Evolutionary conservation across 2,113 vertebrate genomes (phyloP), one percentile per base, ranked within the genome.

Genomic region (Dendropsophus ebraccatus): DNA sequence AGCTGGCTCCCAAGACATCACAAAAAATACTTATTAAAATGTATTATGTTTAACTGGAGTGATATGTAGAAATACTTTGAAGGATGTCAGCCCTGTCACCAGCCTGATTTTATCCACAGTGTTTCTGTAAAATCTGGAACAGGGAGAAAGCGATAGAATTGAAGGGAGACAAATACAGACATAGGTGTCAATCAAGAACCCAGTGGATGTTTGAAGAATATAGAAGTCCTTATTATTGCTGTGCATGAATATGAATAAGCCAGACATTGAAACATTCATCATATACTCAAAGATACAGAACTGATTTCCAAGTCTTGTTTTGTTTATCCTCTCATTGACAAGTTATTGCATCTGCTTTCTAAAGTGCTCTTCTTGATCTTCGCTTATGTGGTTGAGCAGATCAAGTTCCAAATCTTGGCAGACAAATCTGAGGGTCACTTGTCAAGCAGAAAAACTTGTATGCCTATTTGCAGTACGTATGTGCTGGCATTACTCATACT

Each of bases 341-440:
- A n/a, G 37, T 45, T 13, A 35, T 13, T 45, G 21, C 70, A 23
- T 73, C 11, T 73, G 8, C 23, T 73, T 45, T 73, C 2, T 73
- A 23, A 73, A 49, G 41, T 74, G 13, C 41, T 25, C 41, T 25
- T 25, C 41, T 74, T 74, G 72, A 25, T 47, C 72, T 47, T 74
- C 41, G 49, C 14, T 17, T 69, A 30, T 62, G 25, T 25, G 12
- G 30, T 70, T 37, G 35, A 37, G 17, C 17, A 70, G 32, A 45
- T 74, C 72, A 47, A 16, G 41, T 74, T 74, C 72, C 72, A 74
- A 49, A 74, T 49, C 23, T 74, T 74, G 72, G 41, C 72, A 74
- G n/a, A 47, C 72, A 74, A 37, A 25, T 25, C 41, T 25, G 3
- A n/a, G 12, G 72, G 72, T 47, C 23, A 25, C 41, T 74, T n/a